Evolutionary conservation across 2,113 vertebrate species (phyloP).

Genomic region (Melanocharis versteri): DNA sequence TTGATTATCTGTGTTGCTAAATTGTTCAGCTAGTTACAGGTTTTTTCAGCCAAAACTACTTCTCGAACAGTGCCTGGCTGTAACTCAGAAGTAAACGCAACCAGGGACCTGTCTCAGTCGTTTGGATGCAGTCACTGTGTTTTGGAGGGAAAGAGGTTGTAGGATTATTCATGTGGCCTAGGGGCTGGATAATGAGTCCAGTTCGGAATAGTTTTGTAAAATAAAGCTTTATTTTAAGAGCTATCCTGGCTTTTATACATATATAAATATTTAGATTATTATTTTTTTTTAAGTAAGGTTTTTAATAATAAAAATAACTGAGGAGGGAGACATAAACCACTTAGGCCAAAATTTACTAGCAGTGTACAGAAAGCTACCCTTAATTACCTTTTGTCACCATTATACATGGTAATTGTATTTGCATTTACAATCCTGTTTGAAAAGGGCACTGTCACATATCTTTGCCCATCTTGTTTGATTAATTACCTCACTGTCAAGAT

Average conservation of each 20-base stretch:
- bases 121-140: neutral
- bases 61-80: neutral
- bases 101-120: neutral
- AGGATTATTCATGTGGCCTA: neutral
- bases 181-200: neutral
- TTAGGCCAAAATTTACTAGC: neutral
- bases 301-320: neutral
- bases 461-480: constrained; percentile 50
- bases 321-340: neutral
- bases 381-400: constrained; percentile 19
- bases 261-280: neutral
- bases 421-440: constrained; percentile 45
- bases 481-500: constrained; percentile 46
- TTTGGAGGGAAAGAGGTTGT: neutral
- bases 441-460: constrained; percentile 56
- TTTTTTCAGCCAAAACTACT: neutral
- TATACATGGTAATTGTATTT: constrained; percentile 14
- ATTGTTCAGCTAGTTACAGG: neutral
- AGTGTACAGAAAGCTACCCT: neutral
- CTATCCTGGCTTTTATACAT: neutral
- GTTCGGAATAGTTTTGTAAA: neutral
- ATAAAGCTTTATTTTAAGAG: neutral
- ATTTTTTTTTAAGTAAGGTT: neutral
- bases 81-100: neutral
- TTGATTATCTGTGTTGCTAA: neutral